Base-by-base conservation (phyloP, 1,140 invertebrate genomes). In the Harlomillsia oculata region DNA sequence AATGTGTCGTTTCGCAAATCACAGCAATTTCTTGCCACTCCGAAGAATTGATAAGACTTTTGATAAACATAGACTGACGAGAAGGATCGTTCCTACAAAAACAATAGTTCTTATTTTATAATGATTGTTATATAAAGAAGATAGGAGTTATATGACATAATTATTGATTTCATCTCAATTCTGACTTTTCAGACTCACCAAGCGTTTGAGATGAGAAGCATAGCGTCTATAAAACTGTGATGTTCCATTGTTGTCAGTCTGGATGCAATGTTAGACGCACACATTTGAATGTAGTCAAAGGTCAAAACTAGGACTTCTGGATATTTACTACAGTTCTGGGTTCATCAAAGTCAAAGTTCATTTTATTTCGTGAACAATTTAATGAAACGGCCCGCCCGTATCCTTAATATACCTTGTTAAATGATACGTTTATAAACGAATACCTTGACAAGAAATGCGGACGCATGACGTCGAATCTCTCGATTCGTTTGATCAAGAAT, bases 381-480 rank as follows among this genome's bases (percentile, higher is more conserved):
- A n/a, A n/a, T 43, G 3, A 25, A 20, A 1, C n/a, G 13, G 18
- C n/a, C 11, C n/a, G n/a, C n/a, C n/a, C n/a, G n/a, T n/a, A n/a
- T n/a, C n/a, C n/a, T n/a, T n/a, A n/a, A n/a, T n/a, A n/a, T n/a
- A n/a, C n/a, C n/a, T n/a, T n/a, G n/a, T n/a, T n/a, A n/a, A n/a
- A n/a, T n/a, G n/a, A n/a, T n/a, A n/a, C n/a, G n/a, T n/a, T n/a
- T n/a, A n/a, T n/a, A n/a, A 5, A 1, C 20, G 18, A 4, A 32
- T 53, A 61, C 62, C 57, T 63, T 64, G 13, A 64, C 53, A 28
- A 64, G 30, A 13, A 64, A 34, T 0, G 62, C 40, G 11, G 58
- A 25, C 4, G 54, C 54, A 48, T 64, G 62, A 21, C 59, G 39
- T 13, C 58, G 43, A 30, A 64, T 58, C 14, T 60, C 52, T 11